Evolutionary conservation across 2,113 vertebrate species (phyloP).

Genomic region (Circaetus gallicus): DNA sequence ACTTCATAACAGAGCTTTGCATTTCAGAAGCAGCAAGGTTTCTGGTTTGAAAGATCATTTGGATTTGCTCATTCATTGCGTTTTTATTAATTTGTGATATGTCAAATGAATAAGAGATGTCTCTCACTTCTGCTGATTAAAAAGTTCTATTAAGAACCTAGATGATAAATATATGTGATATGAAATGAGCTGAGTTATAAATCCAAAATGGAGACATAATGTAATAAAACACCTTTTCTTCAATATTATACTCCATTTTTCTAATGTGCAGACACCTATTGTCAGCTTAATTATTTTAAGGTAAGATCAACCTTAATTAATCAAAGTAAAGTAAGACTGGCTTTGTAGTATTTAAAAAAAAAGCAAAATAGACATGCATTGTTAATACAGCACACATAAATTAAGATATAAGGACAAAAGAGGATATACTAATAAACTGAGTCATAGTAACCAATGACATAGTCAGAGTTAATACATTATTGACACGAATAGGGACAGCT

Average conservation of each 20-base stretch:
- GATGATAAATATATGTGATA: slow-evolving; percentile 30
- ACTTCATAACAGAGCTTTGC: neutral
- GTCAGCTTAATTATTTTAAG: slow-evolving; percentile 39
- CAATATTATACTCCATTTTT: neutral
- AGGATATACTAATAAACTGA: neutral
- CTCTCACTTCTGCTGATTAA: slow-evolving; percentile 35
- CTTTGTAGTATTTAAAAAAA: neutral
- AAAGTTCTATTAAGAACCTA: slow-evolving; percentile 20
- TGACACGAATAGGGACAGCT: neutral
- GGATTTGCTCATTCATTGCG: neutral
- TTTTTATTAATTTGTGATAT: slow-evolving; percentile 45
- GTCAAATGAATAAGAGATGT: slow-evolving; percentile 4
- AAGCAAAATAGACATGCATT: neutral
- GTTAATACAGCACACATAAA: neutral
- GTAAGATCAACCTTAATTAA: neutral
- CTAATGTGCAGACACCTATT: neutral
- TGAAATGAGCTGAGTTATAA: slow-evolving; percentile 27
- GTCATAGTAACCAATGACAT: neutral
- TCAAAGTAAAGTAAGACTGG: neutral
- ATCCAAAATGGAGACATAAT: slow-evolving; percentile 25
- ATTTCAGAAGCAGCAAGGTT: neutral
- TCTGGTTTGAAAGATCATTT: slow-evolving; percentile 20
- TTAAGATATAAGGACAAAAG: neutral
- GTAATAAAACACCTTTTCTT: slow-evolving; percentile 28
- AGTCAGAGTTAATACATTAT: neutral